These are phyloP conservation scores for Mantis religiosa DNA, from an alignment of 2,888 invertebrate species.

Conservation along the genomic window DNA sequence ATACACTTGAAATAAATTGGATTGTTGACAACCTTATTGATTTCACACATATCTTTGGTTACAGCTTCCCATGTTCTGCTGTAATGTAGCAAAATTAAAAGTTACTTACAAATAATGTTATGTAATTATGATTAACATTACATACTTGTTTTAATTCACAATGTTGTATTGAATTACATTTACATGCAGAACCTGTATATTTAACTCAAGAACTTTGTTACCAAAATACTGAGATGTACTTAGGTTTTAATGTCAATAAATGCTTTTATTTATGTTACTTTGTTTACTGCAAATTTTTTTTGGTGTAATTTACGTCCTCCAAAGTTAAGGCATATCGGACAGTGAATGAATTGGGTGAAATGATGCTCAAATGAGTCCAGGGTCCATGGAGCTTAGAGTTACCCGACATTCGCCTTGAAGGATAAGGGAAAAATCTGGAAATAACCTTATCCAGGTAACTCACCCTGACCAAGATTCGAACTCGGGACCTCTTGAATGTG, in stretches of 20 bases:
- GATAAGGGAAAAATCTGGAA: no score
- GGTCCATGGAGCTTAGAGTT: no score
- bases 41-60: not conserved
- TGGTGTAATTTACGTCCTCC: no score
- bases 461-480: no score
- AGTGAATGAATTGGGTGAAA: no score
- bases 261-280: conserved; percentile 23
- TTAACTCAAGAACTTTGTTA: not conserved
- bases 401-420: no score
- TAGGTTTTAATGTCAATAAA: conserved; percentile 24
- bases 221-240: conserved; percentile 9
- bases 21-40: not conserved
- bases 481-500: no score
- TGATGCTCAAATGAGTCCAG: no score
- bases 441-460: no score
- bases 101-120: not conserved
- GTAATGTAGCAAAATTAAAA: not conserved
- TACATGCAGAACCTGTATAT: not conserved
- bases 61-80: not conserved
- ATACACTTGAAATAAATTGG: not conserved
- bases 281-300: no score
- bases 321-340: no score
- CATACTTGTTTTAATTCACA: not conserved
- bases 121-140: not conserved
- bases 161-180: not conserved